Percentiles rank a stretch among this genome's conserved stretches.
Evolutionary conservation across 2,113 vertebrate species (phyloP).

Genomic region (Gymnogyps californianus): DNA sequence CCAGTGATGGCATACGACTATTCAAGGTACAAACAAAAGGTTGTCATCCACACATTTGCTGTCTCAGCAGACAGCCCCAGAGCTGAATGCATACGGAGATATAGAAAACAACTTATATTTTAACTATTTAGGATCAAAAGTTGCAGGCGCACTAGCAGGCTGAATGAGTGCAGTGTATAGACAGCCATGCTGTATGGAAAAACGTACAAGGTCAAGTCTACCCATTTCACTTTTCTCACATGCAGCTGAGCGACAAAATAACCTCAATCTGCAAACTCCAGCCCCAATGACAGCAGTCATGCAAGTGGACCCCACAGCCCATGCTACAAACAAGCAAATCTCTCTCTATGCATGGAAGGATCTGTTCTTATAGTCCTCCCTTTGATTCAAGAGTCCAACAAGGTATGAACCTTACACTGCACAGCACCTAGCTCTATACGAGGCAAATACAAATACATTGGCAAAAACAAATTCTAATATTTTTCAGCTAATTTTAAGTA

Average conservation of each 20-base stretch:
- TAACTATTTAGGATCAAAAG: neutral
- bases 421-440: neutral
- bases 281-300: neutral
- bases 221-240: neutral
- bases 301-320: neutral
- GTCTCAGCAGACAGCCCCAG: neutral
- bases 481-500: neutral
- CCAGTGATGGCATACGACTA: neutral
- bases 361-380: neutral
- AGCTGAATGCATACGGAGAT: neutral
- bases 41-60: neutral
- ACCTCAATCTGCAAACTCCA: neutral
- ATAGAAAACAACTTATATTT: neutral
- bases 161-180: neutral
- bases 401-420: neutral
- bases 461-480: neutral
- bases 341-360: fast-evolving
- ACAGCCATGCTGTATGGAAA: neutral
- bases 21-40: neutral
- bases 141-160: neutral
- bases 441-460: neutral
- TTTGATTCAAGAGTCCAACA: neutral
- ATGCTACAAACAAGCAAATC: neutral
- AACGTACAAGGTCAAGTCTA: neutral
- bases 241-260: neutral